phyloP scores from a whole-genome alignment of 2,888 invertebrate species.

The Trachelus troglodyta region DNA sequence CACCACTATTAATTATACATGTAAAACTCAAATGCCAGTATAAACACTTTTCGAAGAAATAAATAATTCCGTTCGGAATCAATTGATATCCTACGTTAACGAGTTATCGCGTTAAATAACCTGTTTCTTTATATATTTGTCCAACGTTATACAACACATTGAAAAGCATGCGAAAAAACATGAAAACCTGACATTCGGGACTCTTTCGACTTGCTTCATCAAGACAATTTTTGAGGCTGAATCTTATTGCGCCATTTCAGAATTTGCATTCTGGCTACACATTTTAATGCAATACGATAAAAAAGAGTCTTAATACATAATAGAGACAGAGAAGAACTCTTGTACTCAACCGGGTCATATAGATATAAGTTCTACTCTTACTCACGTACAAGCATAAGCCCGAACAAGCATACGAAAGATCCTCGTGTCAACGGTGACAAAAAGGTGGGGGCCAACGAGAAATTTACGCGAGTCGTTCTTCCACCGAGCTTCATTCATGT shows the following conservation, averaged over 20 bases:
- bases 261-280: neutral
- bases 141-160: neutral
- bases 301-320: neutral
- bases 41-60: neutral
- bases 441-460: constrained; percentile 42
- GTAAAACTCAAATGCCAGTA: neutral
- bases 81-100: neutral
- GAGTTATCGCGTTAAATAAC: neutral
- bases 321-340: neutral
- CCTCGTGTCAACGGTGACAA: constrained; percentile 14
- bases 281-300: neutral
- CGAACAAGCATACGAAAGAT: constrained; percentile 36
- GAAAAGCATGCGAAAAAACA: neutral
- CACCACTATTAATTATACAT: neutral
- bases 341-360: neutral
- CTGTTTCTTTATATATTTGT: neutral
- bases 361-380: constrained; percentile 29
- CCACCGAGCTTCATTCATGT: constrained; percentile 44
- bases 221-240: too few species aligned
- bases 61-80: neutral
- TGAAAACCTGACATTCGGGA: neutral
- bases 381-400: constrained; percentile 36
- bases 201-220: neutral
- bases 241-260: neutral
- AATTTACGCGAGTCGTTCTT: constrained; percentile 31